phyloP scores from a whole-genome alignment of 2,888 invertebrate genomes.

The Mongoloraphidia duomilia region DNA sequence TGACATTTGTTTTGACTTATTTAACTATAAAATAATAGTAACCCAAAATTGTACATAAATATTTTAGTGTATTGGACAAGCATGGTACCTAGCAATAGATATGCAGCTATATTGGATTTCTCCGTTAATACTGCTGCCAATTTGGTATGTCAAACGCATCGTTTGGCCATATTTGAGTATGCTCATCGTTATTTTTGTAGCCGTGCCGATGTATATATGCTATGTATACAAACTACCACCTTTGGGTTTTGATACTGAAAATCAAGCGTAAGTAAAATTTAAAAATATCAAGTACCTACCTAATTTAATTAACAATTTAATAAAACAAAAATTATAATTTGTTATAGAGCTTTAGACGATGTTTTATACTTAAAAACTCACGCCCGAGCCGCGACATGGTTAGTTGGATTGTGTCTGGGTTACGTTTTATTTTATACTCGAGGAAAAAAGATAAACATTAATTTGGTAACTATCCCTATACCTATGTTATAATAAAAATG shows the following conservation, averaged over 20 bases:
- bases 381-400: conserved; percentile 12
- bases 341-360: background rate
- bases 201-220: conserved; percentile 18
- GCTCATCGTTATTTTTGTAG: conserved; percentile 17
- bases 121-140: conserved; percentile 23
- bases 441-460: conserved; percentile 1
- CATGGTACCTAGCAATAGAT: conserved; percentile 28
- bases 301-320: background rate
- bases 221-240: conserved; percentile 17
- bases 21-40: too few species aligned
- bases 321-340: background rate
- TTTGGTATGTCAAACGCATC: conserved; percentile 15
- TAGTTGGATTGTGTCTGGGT: conserved; percentile 14
- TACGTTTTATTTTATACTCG: conserved; percentile 8
- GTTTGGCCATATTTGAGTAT: conserved; percentile 17
- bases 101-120: conserved; percentile 27
- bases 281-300: background rate
- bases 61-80: conserved; percentile 19
- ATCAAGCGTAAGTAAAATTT: conserved; percentile 12
- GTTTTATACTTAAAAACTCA: conserved; percentile 10
- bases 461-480: background rate
- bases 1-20: too few species aligned
- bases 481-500: too few species aligned
- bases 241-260: conserved; percentile 7
- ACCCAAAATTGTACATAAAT: background rate